A percentile compares a stretch with the other conserved stretches of the same genome.
Evolutionary conservation across 2,113 vertebrate species (phyloP).

Genomic region (Leptobrachium leishanense): DNA sequence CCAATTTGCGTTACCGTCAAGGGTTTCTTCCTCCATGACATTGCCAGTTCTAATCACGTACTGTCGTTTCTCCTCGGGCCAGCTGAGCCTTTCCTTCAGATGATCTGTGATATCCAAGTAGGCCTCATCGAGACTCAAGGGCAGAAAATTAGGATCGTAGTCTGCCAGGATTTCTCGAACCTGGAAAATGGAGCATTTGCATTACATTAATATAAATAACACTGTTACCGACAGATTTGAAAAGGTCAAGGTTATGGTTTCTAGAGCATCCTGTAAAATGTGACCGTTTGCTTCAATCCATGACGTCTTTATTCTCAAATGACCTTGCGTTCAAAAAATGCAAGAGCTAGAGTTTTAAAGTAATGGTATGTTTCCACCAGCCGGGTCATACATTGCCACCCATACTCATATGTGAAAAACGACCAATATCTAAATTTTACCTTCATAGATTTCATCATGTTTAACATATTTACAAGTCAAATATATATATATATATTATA

Average conservation of each 20-base stretch:
- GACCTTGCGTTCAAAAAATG: too few relatives aligned
- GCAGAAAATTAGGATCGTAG: constrained; percentile 89
- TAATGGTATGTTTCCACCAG: too few relatives aligned
- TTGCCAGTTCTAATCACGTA: constrained; percentile 58
- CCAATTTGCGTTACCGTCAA: constrained; percentile 13
- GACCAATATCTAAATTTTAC: too few relatives aligned
- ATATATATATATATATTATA: too few relatives aligned
- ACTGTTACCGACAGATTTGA: constrained; percentile 23
- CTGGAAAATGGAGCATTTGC: constrained; percentile 61
- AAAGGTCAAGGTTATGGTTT: constrained; percentile 49
- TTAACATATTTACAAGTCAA: too few relatives aligned
- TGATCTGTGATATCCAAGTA: constrained; percentile 94
- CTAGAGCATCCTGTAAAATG: background rate
- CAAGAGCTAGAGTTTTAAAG: too few relatives aligned
- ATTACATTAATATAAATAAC: background rate
- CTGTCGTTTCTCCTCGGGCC: constrained; percentile 80
- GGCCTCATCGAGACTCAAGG: constrained; percentile 93
- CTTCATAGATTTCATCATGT: too few relatives aligned
- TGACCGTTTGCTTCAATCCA: too few relatives aligned
- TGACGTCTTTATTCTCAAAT: too few relatives aligned
- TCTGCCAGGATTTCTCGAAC: constrained; percentile 85
- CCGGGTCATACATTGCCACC: too few relatives aligned
- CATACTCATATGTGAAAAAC: too few relatives aligned
- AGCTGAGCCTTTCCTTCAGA: constrained; percentile 79
- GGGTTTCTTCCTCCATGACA: constrained; percentile 55